Evolutionary conservation across 2,888 invertebrate genomes (phyloP).

Genomic region (Tipula confusa): DNA sequence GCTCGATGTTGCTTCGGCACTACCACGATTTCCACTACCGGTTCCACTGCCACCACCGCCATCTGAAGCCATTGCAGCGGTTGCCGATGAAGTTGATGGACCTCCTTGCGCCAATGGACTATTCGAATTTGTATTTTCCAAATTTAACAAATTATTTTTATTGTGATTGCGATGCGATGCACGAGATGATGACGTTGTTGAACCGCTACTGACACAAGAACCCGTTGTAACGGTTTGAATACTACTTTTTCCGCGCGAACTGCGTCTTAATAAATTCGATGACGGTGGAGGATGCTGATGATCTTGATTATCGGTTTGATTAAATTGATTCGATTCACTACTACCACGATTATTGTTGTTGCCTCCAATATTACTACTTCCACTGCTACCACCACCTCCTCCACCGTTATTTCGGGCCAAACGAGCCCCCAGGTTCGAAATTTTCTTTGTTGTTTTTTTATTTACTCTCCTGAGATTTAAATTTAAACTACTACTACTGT

Average conservation of each 20-base stretch:
- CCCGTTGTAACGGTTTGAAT: slow-evolving; percentile 42
- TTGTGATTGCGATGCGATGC: slow-evolving; percentile 33
- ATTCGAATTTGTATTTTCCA: slow-evolving; percentile 33
- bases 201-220: slow-evolving; percentile 47
- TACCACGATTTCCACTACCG: not conserved
- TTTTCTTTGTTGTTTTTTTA: slow-evolving; percentile 39
- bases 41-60: slow-evolving; percentile 39
- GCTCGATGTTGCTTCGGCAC: not conserved
- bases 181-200: slow-evolving; percentile 40
- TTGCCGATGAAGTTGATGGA: slow-evolving; percentile 36
- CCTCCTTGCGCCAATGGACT: slow-evolving; percentile 37
- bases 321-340: not conserved
- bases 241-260: slow-evolving; percentile 47
- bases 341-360: slow-evolving; percentile 3
- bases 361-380: not conserved
- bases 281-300: slow-evolving; percentile 38
- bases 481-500: not conserved
- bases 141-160: slow-evolving; percentile 42
- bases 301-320: slow-evolving; percentile 10
- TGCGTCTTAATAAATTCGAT: slow-evolving; percentile 46
- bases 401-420: slow-evolving; percentile 43
- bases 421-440: slow-evolving; percentile 48
- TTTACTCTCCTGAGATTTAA: slow-evolving; percentile 3
- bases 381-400: slow-evolving; percentile 35
- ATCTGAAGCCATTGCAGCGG: slow-evolving; percentile 41